phyloP scores from a whole-genome alignment of 2,797 vertebrate species.

The Erithacus rubecula region DNA sequence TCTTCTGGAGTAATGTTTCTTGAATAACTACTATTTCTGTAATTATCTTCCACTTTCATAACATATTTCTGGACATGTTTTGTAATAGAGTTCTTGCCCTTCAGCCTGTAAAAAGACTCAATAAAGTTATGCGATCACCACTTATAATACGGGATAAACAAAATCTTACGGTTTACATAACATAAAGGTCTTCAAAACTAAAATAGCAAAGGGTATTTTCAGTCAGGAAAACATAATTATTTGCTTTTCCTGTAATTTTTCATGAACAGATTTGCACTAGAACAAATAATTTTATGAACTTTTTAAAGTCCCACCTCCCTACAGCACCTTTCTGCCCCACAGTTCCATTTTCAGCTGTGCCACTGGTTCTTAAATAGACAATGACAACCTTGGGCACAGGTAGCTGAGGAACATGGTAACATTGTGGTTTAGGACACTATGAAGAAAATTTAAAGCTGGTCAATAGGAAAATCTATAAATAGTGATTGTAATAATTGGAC shows the following conservation, averaged over 20 bases:
- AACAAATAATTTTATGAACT: neutral
- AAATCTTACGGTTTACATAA: neutral
- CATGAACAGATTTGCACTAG: neutral
- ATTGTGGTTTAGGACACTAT: neutral
- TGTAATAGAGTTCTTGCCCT: conserved; percentile 5
- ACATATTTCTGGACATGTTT: conserved; percentile 16
- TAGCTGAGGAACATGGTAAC: fast-evolving
- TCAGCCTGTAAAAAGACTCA: neutral
- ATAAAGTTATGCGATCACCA: neutral
- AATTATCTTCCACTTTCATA: conserved; percentile 42
- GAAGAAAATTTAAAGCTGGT: neutral
- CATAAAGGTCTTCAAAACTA: neutral
- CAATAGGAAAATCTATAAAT: neutral
- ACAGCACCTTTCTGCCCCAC: neutral
- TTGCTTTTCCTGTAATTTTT: neutral
- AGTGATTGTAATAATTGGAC: neutral
- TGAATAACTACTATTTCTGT: conserved; percentile 36
- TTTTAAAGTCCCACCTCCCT: neutral
- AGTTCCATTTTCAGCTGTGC: neutral
- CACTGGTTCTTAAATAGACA: neutral
- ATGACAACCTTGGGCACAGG: neutral
- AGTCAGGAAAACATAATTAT: neutral
- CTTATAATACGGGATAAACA: neutral
- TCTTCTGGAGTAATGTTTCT: conserved; percentile 16
- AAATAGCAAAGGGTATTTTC: neutral